Evolutionary conservation across 2,888 invertebrate genomes (phyloP), one percentile per base, ranked within the genome.

Genomic region (Chloromyia formosa): DNA sequence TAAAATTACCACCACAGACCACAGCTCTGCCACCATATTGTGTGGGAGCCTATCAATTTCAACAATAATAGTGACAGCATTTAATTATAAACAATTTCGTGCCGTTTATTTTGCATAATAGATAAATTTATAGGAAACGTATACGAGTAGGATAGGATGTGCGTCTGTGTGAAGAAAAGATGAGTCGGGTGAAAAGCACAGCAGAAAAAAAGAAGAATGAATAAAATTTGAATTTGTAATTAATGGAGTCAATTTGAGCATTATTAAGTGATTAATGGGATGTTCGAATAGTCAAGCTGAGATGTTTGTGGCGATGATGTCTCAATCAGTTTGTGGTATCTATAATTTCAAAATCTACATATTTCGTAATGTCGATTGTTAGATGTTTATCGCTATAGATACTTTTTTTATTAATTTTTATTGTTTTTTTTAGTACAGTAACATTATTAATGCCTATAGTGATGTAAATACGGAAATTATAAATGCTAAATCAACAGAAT

Each of bases 1-100:
- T 42, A 1, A 66, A 66, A 66, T 45, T 35, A 35, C 27, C 27
- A 35, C 27, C 27, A 35, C 27, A 35, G 7, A 35, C 27, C 27
- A 7, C 27, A 35, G 7, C 49, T 14, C 45, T n/a, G 22, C 40
- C 42, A 22, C 53, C 12, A 56, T 12, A 73, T 69, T 53, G 74
- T 71, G 75, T 75, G 74, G 75, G 75, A 74, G 74, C 60, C 74
- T 75, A 75, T 75, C 73, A 74, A 74, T 75, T 75, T 75, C 75
- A 60, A 62, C 69, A 69, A 75, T 68, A 75, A 75, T 75, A 71
- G 69, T 73, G 74, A 74, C 74, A 75, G 61, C 73, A 45, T 18
- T 75, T 75, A 75, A 75, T 75, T 75, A 75, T 73, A 75, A 68
- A 61, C 49, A 56, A 61, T 69, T 69, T 74, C 27, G 71, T 71